Evolutionary conservation across 2,888 invertebrate species (phyloP).

Genomic region (Andrena flavipes): DNA sequence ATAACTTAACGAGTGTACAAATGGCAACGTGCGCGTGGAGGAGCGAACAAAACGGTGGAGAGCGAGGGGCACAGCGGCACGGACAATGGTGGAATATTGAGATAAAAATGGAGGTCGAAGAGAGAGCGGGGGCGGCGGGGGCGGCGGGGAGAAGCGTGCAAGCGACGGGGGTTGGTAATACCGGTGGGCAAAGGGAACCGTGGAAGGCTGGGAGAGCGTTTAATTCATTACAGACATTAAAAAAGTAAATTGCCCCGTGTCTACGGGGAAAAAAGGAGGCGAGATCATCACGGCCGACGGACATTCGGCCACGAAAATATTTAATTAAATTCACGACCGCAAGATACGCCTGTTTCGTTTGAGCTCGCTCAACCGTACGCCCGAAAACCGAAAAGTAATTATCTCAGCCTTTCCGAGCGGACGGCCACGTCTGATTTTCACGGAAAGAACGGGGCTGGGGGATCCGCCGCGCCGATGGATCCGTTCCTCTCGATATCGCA

Average conservation of each 20-base stretch:
- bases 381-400: conserved; percentile 71
- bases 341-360: conserved; percentile 78
- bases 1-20: conserved; percentile 18
- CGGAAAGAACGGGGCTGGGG: conserved; percentile 58
- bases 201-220: conserved; percentile 70
- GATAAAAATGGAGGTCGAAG: conserved; percentile 56
- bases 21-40: background rate
- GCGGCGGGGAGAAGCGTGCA: conserved; percentile 14
- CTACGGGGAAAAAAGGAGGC: conserved; percentile 64
- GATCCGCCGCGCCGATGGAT: conserved; percentile 50
- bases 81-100: conserved; percentile 51
- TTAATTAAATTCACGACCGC: conserved; percentile 84
- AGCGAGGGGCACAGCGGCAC: conserved; percentile 2
- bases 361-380: conserved; percentile 65
- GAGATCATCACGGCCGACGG: conserved; percentile 67
- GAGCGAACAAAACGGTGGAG: conserved; percentile 1
- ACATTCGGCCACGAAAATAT: conserved; percentile 82
- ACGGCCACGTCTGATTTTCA: conserved; percentile 69
- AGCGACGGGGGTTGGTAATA: conserved; percentile 49
- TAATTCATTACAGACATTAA: conserved; percentile 84
- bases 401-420: conserved; percentile 71
- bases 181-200: conserved; percentile 51
- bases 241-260: conserved; percentile 83
- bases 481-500: conserved; percentile 55
- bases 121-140: background rate